Percentiles rank a stretch among this genome's conserved stretches.
Evolutionary conservation across 2,888 invertebrate genomes (phyloP).

Genomic region (Hedychridium roseum): DNA sequence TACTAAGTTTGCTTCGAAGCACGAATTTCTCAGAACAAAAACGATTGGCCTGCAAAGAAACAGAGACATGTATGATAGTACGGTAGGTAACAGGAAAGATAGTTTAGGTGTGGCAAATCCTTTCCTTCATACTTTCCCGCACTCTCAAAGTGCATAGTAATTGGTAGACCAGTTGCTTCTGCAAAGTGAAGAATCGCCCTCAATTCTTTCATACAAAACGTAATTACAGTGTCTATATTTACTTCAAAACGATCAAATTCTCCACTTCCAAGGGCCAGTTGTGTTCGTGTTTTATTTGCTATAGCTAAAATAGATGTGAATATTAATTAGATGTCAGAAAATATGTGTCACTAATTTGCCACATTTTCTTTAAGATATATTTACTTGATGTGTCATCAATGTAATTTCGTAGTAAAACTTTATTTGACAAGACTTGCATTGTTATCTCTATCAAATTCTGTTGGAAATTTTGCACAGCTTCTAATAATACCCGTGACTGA

Average conservation of each 20-base stretch:
- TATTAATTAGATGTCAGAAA: background rate
- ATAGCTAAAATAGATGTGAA: constrained; percentile 65
- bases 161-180: constrained; percentile 74
- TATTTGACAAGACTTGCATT: constrained; percentile 72
- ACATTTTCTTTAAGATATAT: constrained; percentile 7
- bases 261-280: constrained; percentile 74
- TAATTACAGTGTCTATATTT: constrained; percentile 74
- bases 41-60: constrained; percentile 75
- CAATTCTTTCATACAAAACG: constrained; percentile 87
- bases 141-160: constrained; percentile 78
- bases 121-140: constrained; percentile 72
- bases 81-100: constrained; percentile 1
- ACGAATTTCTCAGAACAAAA: constrained; percentile 76
- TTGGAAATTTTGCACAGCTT: constrained; percentile 83
- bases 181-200: constrained; percentile 82
- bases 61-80: constrained; percentile 72
- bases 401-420: constrained; percentile 79
- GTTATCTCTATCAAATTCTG: constrained; percentile 81
- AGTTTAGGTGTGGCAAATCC: constrained; percentile 1
- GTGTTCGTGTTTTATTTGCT: constrained; percentile 78
- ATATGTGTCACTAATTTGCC: constrained; percentile 2
- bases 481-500: constrained; percentile 73
- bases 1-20: constrained; percentile 82
- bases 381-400: constrained; percentile 71
- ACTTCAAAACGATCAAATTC: constrained; percentile 79